Evolutionary conservation across 35 echinoderm and acorn worm genomes (phyloP).

Genomic region (Holothuria glaberrima): DNA sequence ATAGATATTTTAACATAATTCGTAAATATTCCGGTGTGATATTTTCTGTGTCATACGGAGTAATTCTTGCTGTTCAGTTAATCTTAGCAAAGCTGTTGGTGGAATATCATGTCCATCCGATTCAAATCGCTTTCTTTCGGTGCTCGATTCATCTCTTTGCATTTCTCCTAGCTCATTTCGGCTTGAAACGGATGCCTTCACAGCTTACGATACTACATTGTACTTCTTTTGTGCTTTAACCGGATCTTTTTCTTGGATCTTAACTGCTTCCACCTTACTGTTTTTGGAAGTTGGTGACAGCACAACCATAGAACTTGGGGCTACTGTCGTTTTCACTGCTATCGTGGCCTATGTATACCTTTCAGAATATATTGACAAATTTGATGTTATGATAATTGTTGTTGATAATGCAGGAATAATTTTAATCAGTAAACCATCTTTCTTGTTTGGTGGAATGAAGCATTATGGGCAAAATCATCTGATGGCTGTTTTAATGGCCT

Average conservation of each 20-base stretch:
- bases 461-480: too few relatives aligned
- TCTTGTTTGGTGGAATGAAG: neutral
- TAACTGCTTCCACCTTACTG: neutral
- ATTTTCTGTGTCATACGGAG: too few relatives aligned
- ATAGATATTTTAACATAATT: too few relatives aligned
- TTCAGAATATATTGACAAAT: neutral
- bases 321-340: neutral
- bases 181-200: neutral
- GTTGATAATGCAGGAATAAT: neutral
- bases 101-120: neutral
- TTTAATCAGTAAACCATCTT: neutral
- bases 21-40: too few relatives aligned
- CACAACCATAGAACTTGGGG: slow-evolving; percentile 1
- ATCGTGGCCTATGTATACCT: neutral
- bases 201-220: neutral
- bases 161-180: neutral
- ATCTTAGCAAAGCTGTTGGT: too few relatives aligned
- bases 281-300: slow-evolving; percentile 12
- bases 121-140: neutral
- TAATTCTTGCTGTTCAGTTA: too few relatives aligned
- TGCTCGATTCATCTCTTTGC: neutral
- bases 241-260: neutral
- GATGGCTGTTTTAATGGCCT: neutral
- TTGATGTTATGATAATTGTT: neutral
- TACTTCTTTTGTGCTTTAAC: neutral